These are phyloP conservation scores for Diploptera punctata DNA, from an alignment of 2,888 invertebrate genomes.

Conservation along the genomic window DNA sequence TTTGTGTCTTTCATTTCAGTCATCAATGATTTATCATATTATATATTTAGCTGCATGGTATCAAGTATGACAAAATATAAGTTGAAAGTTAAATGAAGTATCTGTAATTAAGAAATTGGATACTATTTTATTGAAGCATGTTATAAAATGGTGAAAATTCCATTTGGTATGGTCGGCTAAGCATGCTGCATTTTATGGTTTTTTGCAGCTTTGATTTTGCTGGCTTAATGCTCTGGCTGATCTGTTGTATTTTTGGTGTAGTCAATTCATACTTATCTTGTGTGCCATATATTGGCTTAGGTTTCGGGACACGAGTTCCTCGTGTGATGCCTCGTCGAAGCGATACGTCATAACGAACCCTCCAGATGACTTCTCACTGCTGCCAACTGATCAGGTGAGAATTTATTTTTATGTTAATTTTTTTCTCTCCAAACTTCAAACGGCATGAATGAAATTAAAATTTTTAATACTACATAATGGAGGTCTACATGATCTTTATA, in stretches of 20 bases:
- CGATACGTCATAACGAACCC: constrained; percentile 99
- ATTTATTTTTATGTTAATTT: too few species aligned
- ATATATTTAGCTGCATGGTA: too few species aligned
- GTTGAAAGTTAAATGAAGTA: too few species aligned
- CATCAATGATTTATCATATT: too few species aligned
- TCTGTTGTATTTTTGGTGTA: not conserved
- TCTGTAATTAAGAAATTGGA: not conserved
- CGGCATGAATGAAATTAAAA: too few species aligned
- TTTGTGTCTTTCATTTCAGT: too few species aligned
- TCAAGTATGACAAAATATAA: too few species aligned
- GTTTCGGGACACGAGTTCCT: constrained; percentile 91
- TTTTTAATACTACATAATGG: too few species aligned
- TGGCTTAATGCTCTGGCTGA: constrained; percentile 17
- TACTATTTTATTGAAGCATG: not conserved
- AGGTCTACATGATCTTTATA: too few species aligned
- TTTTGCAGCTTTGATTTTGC: constrained; percentile 3
- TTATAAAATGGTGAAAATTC: not conserved
- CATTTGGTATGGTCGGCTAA: constrained; percentile 1
- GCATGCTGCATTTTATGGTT: constrained; percentile 10
- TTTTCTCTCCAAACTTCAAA: too few species aligned
- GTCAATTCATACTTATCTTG: constrained; percentile 29
- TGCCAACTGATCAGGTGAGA: constrained; percentile 95
- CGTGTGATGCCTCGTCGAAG: constrained; percentile 95
- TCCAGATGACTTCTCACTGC: constrained; percentile 95
- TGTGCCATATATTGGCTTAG: constrained; percentile 49